Conservation (phyloP, 2,888 invertebrate genomes). For the Lottia scabra region DNA sequence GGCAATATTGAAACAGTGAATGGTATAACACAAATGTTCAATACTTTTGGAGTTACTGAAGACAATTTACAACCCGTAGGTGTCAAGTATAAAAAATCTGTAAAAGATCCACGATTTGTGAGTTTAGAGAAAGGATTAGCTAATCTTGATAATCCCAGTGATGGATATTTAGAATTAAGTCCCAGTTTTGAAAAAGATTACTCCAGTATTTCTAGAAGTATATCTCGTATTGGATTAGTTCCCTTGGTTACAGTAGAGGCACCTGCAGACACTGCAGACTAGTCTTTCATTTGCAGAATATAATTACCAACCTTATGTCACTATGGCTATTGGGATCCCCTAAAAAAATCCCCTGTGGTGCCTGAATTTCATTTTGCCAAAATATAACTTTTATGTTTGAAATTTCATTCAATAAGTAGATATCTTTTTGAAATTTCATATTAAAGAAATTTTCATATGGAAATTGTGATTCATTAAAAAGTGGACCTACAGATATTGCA, state of each 20-base stretch:
- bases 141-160: slow-evolving; percentile 34
- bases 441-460: no score
- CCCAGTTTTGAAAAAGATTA: slow-evolving; percentile 37
- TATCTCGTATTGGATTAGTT: background rate
- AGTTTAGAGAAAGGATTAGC: slow-evolving; percentile 44
- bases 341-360: no score
- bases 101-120: slow-evolving; percentile 47
- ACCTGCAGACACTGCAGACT: background rate
- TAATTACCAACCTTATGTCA: no score
- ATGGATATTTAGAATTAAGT: slow-evolving; percentile 53
- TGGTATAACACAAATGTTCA: slow-evolving; percentile 37
- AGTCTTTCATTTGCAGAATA: no score
- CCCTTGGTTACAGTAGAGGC: background rate
- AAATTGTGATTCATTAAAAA: no score
- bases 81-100: background rate
- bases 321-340: no score
- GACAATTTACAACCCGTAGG: background rate
- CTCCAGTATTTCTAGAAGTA: background rate
- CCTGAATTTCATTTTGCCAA: no score
- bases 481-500: no score
- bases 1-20: slow-evolving; percentile 38
- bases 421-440: no score
- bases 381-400: no score
- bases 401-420: no score
- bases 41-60: slow-evolving; percentile 25